Evolutionary conservation across 2,888 invertebrate species (phyloP).

Genomic region (Folsomia candida): DNA sequence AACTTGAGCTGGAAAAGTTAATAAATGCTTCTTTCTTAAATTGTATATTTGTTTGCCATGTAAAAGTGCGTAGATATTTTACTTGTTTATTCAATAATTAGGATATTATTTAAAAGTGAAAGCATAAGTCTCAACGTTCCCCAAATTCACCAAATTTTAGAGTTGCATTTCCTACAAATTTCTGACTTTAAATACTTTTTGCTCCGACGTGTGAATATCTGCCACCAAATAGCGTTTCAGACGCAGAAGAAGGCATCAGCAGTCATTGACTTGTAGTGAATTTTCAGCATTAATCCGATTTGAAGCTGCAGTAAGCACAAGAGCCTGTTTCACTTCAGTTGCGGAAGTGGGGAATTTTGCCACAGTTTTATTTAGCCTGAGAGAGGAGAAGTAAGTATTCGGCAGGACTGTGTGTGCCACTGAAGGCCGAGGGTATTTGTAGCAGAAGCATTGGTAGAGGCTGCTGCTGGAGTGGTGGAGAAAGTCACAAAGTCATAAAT

Average conservation of each 20-base stretch:
- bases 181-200: too few relatives aligned
- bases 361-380: not conserved
- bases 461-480: not conserved
- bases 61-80: too few relatives aligned
- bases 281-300: not conserved
- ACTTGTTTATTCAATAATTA: too few relatives aligned
- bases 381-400: not conserved
- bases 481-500: slow-evolving; percentile 40
- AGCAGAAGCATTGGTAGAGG: too few relatives aligned
- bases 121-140: too few relatives aligned
- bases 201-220: too few relatives aligned
- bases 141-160: too few relatives aligned
- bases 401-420: not conserved
- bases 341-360: not conserved
- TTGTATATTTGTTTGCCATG: too few relatives aligned
- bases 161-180: too few relatives aligned
- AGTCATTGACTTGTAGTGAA: not conserved
- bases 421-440: not conserved
- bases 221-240: too few relatives aligned
- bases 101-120: too few relatives aligned
- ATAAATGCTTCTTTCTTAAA: not conserved
- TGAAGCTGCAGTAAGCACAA: not conserved
- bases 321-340: not conserved
- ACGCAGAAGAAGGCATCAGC: too few relatives aligned
- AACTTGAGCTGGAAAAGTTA: not conserved